Conservation (phyloP, 2,113 vertebrate species). For the Phasianus colchicus region DNA sequence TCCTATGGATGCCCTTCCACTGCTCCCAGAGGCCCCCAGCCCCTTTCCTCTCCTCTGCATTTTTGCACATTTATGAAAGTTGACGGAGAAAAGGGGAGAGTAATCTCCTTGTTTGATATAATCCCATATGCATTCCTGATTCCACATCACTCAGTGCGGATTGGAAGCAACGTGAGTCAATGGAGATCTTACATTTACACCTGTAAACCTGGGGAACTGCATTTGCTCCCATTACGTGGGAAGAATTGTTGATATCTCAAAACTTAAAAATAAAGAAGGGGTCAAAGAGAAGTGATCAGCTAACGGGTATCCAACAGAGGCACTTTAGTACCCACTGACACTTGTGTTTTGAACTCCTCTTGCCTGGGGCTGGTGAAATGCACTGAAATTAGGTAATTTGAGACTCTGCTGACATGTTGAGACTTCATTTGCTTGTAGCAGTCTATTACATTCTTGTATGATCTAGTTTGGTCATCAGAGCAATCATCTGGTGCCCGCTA, state of each 20-base stretch:
- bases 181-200: accelerated
- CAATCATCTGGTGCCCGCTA: background rate
- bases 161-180: background rate
- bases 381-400: background rate
- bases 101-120: background rate
- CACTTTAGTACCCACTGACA: background rate
- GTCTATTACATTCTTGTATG: background rate
- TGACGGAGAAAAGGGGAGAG: background rate
- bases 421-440: background rate
- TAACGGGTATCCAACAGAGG: background rate
- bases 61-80: constrained; percentile 39
- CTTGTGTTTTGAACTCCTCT: background rate
- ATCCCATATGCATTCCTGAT: background rate
- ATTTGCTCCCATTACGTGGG: background rate
- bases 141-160: background rate
- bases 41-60: background rate
- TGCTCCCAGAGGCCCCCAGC: constrained; percentile 40
- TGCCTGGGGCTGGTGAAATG: background rate
- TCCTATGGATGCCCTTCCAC: constrained; percentile 24
- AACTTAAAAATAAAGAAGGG: background rate
- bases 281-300: background rate
- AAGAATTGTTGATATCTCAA: background rate
- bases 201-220: background rate
- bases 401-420: accelerated
- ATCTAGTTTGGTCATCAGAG: background rate